Base-by-base conservation (phyloP, 2,888 invertebrate genomes). In the Oconnorella tubifera region DNA sequence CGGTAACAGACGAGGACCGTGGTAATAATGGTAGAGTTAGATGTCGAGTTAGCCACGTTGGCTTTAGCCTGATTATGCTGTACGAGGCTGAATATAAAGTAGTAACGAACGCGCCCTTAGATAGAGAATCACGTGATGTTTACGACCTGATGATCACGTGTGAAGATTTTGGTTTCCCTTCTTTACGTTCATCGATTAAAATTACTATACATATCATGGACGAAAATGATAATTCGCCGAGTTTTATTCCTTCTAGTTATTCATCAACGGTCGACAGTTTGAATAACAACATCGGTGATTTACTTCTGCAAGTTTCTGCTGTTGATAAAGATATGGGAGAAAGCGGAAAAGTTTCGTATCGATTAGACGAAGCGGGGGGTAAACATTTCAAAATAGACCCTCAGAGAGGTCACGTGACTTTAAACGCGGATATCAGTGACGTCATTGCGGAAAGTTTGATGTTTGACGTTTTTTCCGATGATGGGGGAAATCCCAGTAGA, bases 321-420 rank as follows among this genome's bases (percentile, higher is more conserved):
- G 32, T 48, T 3, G 73, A 73, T 56, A 55, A 33, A n/a, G 73
- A 73, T 51, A 58, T 59, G 10, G 72, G 69, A 2, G 14, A 48
- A 3, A 69, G 72, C 40, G 73, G 70, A 3, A 29, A 67, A 33
- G 64, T 73, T 14, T 28, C 25, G 23, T 73, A 73, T 62, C 27
- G 63, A 23, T 53, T 73, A 14, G 50, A 58, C 27, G 85, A 87
- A 19, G 3, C 32, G 2, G 85, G 86, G 0, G 90, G 89, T 87
- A 89, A 89, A 76, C 85, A 91, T 76, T 95, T 95, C 77, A 86
- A 87, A 65, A 88, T 95, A 49, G 90, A 94, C 80, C 78, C 88
- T 0, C 82, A 83, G 1, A 87, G 89, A 1, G 94, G 94, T 40
- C 6, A 40, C 19, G 19, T 40, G 0, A 80, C 89, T 33, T 89